Evolutionary conservation across 2,113 vertebrate genomes (phyloP).

Genomic region (Istiophorus platypterus): DNA sequence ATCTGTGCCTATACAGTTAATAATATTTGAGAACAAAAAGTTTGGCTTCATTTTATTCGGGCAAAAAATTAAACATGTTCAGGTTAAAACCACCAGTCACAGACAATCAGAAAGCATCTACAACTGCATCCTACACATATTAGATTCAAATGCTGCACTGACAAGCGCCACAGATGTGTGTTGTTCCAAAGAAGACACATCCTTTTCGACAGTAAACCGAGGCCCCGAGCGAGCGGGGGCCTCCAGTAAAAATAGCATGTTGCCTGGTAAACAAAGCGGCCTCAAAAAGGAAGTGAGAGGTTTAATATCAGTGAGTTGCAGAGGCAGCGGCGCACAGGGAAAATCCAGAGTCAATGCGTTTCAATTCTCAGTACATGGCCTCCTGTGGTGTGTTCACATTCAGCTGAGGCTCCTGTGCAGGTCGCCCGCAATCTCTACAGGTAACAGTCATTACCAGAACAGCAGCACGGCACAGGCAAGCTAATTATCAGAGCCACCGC

Average conservation of each 20-base stretch:
- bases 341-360: conserved; percentile 61
- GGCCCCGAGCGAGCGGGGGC: conserved; percentile 51
- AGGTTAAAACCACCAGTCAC: background rate
- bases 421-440: background rate
- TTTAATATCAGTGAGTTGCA: conserved; percentile 82
- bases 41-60: background rate
- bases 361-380: conserved; percentile 34
- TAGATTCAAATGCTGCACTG: background rate
- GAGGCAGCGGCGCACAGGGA: conserved; percentile 59
- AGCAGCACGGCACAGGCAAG: background rate
- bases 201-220: conserved; percentile 41
- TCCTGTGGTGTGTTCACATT: conserved; percentile 49
- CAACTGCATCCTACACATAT: background rate
- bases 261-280: conserved; percentile 89
- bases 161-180: conserved; percentile 1
- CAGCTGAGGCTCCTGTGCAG: conserved; percentile 38
- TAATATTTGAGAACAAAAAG: background rate
- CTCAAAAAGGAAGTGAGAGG: conserved; percentile 94
- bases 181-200: conserved; percentile 29
- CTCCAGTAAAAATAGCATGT: conserved; percentile 88
- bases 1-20: background rate
- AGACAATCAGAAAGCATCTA: background rate
- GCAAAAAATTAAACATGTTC: too few relatives aligned
- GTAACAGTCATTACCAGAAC: conserved; percentile 11
- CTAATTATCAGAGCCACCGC: background rate